Evolutionary conservation across 2,113 vertebrate species (phyloP), one percentile per base, ranked within the genome.

Genomic region (Caloenas nicobarica): DNA sequence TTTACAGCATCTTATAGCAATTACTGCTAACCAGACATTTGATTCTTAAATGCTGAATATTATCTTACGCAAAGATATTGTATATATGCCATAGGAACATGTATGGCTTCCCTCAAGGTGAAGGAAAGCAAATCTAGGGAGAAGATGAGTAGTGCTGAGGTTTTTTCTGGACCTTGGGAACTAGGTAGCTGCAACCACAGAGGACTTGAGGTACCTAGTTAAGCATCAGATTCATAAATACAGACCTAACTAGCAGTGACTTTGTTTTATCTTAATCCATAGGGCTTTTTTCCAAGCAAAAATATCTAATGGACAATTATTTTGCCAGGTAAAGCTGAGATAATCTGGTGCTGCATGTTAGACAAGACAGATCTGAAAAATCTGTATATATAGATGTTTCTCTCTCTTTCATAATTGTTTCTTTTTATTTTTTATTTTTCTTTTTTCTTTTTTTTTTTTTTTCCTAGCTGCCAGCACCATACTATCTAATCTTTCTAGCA

Each of bases 401-500:
- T 88, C 36, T 66, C 13, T 91, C 57, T 82, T 95, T 95, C 56
- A 93, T 38, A 79, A 92, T 91, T 92, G 16, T 44, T 16, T 44
- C 16, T 44, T 44, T 44, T 44, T 17, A 44, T 8, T 44, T 44
- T 17, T 44, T 44, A 44, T 5, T 10, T 77, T 91, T 95, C 17
- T 18, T 46, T 44, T 18, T 44, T 44, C 17, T 44, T 46, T 46
- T 44, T 44, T 18, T 69, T 91, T 0, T 2, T 5, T 9, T 77
- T 91, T 95, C 16, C 83, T 95, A 85, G 88, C 86, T 97, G 93
- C 96, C 94, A 96, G 95, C 88, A 96, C 54, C 66, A 91, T 62
- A 87, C 66, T 68, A 80, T 96, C 93, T 96, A 94, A 95, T 97
- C 93, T 96, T 93, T 93, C 86, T 93, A 94, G 93, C 96, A 97